A percentile compares a stretch with the other conserved stretches of the same genome.
Conservation (phyloP, 2,113 vertebrate species). For the Perca flavescens region DNA sequence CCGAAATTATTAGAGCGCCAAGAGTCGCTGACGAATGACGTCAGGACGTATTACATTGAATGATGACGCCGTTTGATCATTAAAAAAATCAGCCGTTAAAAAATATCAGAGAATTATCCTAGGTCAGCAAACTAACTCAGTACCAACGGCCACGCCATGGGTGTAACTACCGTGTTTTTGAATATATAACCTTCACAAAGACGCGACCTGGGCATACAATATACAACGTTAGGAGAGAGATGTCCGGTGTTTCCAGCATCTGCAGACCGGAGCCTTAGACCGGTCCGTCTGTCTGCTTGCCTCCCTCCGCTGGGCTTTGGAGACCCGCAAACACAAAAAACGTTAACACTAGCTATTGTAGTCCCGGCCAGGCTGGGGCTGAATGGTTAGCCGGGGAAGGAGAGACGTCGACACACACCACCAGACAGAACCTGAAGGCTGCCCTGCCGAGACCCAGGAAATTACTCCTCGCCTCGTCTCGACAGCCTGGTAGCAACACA, state of each 20-base stretch:
- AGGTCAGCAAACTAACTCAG: constrained; percentile 67
- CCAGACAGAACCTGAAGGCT: constrained; percentile 30
- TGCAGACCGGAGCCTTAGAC: constrained; percentile 65
- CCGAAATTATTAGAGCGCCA: constrained; percentile 12
- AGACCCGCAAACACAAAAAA: constrained; percentile 57
- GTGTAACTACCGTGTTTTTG: background rate
- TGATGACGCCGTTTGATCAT: constrained; percentile 84
- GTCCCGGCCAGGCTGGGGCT: constrained; percentile 47
- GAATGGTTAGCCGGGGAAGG: constrained; percentile 43
- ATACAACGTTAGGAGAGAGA: constrained; percentile 35
- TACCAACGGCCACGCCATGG: background rate
- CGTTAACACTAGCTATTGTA: constrained; percentile 30
- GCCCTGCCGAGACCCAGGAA: constrained; percentile 57
- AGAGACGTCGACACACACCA: constrained; percentile 7
- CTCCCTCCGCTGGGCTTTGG: constrained; percentile 49
- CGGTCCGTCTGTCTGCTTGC: constrained; percentile 58
- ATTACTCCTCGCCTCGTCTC: constrained; percentile 47
- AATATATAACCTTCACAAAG: constrained; percentile 7
- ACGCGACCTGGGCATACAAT: background rate
- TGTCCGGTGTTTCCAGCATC: constrained; percentile 74
- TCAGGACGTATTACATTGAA: constrained; percentile 82
- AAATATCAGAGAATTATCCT: constrained; percentile 75
- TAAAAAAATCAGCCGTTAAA: constrained; percentile 83
- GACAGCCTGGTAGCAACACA: constrained; percentile 63
- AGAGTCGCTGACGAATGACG: constrained; percentile 86